A percentile compares a stretch with the other conserved stretches of the same genome.
phyloP scores from a whole-genome alignment of 1,140 invertebrate species.

The Scylla paramamosain region DNA sequence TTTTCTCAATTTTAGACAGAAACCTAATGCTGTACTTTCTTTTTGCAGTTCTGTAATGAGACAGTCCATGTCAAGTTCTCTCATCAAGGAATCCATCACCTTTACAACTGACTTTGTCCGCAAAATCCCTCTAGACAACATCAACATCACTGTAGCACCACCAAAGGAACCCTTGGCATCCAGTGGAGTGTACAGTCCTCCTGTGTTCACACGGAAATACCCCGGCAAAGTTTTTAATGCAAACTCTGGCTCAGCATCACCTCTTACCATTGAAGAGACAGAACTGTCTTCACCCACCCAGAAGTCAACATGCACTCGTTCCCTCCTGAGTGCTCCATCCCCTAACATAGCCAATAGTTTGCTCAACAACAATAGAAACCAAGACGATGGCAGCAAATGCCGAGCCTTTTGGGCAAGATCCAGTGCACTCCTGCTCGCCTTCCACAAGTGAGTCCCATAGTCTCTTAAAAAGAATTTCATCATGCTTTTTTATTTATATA shows the following conservation, averaged over 20 bases:
- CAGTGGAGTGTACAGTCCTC: slow-evolving; percentile 69
- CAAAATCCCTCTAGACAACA: slow-evolving; percentile 71
- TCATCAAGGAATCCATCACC: slow-evolving; percentile 76
- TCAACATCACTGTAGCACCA: slow-evolving; percentile 80
- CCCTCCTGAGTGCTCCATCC: slow-evolving; percentile 63
- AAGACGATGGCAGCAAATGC: slow-evolving; percentile 78
- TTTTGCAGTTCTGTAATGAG: slow-evolving; percentile 66
- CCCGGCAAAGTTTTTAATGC: slow-evolving; percentile 73
- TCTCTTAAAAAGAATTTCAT: too few relatives aligned
- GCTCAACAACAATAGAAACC: slow-evolving; percentile 75
- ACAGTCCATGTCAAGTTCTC: slow-evolving; percentile 74
- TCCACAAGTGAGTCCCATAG: slow-evolving; percentile 82
- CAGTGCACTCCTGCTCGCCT: slow-evolving; percentile 85
- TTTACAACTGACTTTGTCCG: slow-evolving; percentile 76
- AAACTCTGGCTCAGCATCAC: slow-evolving; percentile 49
- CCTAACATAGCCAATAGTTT: slow-evolving; percentile 77
- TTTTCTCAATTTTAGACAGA: too few relatives aligned
- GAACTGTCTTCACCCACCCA: slow-evolving; percentile 65
- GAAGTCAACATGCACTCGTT: slow-evolving; percentile 76
- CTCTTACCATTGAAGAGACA: slow-evolving; percentile 53
- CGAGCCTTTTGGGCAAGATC: slow-evolving; percentile 85
- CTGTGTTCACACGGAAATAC: slow-evolving; percentile 77
- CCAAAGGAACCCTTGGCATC: slow-evolving; percentile 81
- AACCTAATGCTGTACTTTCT: neutral
- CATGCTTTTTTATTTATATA: too few relatives aligned